Evolutionary conservation across 2,113 vertebrate species (phyloP).

Genomic region (Gasterosteus nipponicus): DNA sequence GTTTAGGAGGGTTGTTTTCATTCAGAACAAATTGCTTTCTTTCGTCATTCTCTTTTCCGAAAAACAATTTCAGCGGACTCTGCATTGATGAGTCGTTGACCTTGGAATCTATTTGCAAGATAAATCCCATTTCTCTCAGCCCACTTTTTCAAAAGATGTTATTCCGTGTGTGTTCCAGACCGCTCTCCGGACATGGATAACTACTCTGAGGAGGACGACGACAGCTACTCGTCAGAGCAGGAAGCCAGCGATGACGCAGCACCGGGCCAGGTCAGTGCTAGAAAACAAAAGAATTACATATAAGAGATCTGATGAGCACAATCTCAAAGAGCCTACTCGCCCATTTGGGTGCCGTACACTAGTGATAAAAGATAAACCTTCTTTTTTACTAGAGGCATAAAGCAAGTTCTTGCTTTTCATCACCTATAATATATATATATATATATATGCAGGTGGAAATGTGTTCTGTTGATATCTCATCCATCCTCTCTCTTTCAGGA

Average conservation of each 20-base stretch:
- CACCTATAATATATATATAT: neutral
- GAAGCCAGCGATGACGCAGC: conserved; percentile 84
- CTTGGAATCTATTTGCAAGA: conserved; percentile 3
- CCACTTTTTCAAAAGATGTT: neutral
- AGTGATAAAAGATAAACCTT: neutral
- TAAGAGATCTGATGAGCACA: neutral
- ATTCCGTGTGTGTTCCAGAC: conserved; percentile 63
- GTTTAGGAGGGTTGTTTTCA: conserved; percentile 2
- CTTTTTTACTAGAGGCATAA: no score
- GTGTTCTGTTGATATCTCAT: neutral
- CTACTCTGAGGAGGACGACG: conserved; percentile 85
- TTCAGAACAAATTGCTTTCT: neutral
- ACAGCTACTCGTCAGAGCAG: conserved; percentile 85
- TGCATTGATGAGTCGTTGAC: conserved; percentile 13
- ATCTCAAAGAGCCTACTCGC: neutral
- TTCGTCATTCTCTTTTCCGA: neutral
- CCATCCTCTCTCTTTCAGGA: conserved; percentile 68
- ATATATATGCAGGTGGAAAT: neutral
- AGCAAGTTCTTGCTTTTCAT: no score
- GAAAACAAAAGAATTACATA: neutral
- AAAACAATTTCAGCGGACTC: neutral
- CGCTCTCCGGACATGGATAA: conserved; percentile 85
- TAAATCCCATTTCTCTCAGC: conserved; percentile 8
- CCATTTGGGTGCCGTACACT: neutral
- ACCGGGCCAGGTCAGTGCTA: conserved; percentile 76